A percentile compares a stretch with the other conserved stretches of the same genome.
Evolutionary conservation across 2,888 invertebrate species (phyloP).

Genomic region (Coenonympha glycerion): DNA sequence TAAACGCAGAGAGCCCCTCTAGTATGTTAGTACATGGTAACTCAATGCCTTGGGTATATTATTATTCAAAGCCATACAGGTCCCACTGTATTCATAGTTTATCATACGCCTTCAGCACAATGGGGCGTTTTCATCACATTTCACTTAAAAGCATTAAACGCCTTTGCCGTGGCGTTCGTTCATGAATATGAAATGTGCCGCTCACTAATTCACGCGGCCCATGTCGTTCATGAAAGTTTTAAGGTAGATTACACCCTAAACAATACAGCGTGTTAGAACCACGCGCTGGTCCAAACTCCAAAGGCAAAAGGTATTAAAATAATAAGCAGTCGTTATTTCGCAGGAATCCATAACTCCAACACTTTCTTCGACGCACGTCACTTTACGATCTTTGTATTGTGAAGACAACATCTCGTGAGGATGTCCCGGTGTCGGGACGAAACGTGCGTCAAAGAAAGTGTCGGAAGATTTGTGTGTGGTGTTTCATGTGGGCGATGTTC

Average conservation of each 20-base stretch:
- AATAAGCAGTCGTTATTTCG: neutral
- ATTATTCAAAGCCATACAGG: neutral
- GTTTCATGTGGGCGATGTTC: too few species aligned
- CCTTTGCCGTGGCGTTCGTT: constrained; percentile 30
- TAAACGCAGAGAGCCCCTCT: too few species aligned
- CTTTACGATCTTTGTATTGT: too few species aligned
- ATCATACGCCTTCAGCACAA: constrained; percentile 20
- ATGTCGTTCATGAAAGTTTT: constrained; percentile 33
- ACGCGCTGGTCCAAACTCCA: neutral
- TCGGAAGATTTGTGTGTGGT: too few species aligned
- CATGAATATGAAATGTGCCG: constrained; percentile 38
- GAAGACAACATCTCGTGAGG: too few species aligned
- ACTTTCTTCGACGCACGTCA: too few species aligned
- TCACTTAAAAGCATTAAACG: constrained; percentile 38
- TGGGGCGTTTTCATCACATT: constrained; percentile 30
- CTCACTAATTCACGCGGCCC: constrained; percentile 39
- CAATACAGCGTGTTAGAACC: constrained; percentile 8
- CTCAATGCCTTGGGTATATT: neutral
- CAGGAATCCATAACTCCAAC: too few species aligned
- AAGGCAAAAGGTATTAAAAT: neutral
- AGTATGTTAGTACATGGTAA: too few species aligned
- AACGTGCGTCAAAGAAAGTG: too few species aligned
- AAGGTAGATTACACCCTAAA: constrained; percentile 18
- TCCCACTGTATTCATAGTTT: constrained; percentile 2
- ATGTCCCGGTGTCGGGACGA: too few species aligned